Evolutionary conservation across 2,888 invertebrate species (phyloP), one percentile per base, ranked within the genome.

Genomic region (Willowsia nigromaculata): DNA sequence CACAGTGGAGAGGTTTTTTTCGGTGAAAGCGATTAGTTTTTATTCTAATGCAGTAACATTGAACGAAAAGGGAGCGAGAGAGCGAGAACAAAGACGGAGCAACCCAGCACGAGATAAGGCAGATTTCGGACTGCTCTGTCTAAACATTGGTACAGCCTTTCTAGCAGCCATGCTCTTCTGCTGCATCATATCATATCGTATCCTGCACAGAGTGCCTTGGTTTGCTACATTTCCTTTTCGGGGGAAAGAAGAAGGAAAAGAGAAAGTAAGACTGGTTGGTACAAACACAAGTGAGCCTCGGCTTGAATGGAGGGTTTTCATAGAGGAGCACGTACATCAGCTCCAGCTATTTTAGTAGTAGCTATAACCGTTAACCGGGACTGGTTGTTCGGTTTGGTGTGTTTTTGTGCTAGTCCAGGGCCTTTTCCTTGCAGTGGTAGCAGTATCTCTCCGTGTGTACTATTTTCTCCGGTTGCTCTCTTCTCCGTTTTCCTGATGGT

Each of bases 51-150:
- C 76, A 47, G 37, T 50, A 76, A 27, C n/a, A 9, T 76, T 50
- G 13, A 25, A 76, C 50, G 40, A 43, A 76, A 76, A 47, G 76
- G 30, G 47, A 74, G 76, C n/a, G n/a, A 27, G 47, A 47, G 50
- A 25, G 76, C 25, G 47, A 76, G 76, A 76, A 76, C 76, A 76
- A 76, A 76, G 76, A 76, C 76, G 30, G 50, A 50, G 76, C 82
- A 85, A 85, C 65, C 89, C 85, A 85, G 85, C 84, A 85, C 85
- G 62, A 89, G 85, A 85, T 85, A 89, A 85, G 89, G 89, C 85
- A 85, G 89, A 88, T 88, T 89, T 81, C 71, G 89, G 53, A 62
- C 82, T 80, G 80, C 37, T 65, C 82, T 83, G 65, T 88, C 86
- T n/a, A 50, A 71, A 74, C 85, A 76, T 59, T 85, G 56, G 56